phyloP scores from a whole-genome alignment of 2,888 invertebrate genomes.

The Pandemis corylana region DNA sequence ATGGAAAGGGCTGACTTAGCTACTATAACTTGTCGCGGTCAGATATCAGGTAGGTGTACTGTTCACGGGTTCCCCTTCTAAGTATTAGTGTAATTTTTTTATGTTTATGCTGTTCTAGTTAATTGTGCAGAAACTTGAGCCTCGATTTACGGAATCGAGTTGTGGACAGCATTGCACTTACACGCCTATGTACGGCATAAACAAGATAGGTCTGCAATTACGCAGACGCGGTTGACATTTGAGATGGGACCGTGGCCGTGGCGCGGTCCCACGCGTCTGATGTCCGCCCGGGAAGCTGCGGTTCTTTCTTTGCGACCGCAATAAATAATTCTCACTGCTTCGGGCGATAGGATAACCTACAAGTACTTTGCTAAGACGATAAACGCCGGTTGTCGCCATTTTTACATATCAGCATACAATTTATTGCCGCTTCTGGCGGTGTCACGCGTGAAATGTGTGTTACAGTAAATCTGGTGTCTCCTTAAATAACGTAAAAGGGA shows the following conservation, averaged over 20 bases:
- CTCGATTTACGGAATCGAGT: slow-evolving; percentile 20
- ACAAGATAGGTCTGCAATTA: slow-evolving; percentile 67
- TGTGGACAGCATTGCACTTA: slow-evolving; percentile 51
- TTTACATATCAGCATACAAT: slow-evolving; percentile 71
- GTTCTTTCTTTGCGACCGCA: slow-evolving; percentile 63
- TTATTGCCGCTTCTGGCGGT: slow-evolving; percentile 64
- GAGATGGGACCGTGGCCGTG: slow-evolving; percentile 60
- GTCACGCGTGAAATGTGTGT: slow-evolving; percentile 70
- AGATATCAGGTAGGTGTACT: slow-evolving; percentile 45
- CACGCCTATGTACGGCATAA: slow-evolving; percentile 57
- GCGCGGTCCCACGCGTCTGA: slow-evolving; percentile 57
- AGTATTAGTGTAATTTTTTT: neutral
- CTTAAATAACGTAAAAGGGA: slow-evolving; percentile 63
- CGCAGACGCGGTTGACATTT: slow-evolving; percentile 73
- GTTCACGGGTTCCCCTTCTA: neutral
- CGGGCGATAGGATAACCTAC: slow-evolving; percentile 52
- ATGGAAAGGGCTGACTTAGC: slow-evolving; percentile 52
- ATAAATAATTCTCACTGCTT: slow-evolving; percentile 60
- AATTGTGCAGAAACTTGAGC: slow-evolving; percentile 19
- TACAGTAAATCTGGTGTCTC: slow-evolving; percentile 48
- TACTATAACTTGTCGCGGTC: slow-evolving; percentile 43
- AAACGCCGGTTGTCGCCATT: slow-evolving; percentile 67
- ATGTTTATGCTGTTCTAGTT: slow-evolving; percentile 2
- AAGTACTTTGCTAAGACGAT: slow-evolving; percentile 60
- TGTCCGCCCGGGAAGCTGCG: slow-evolving; percentile 73